Evolutionary conservation across 1,140 invertebrate species (phyloP).

Genomic region (Nebria ingens): DNA sequence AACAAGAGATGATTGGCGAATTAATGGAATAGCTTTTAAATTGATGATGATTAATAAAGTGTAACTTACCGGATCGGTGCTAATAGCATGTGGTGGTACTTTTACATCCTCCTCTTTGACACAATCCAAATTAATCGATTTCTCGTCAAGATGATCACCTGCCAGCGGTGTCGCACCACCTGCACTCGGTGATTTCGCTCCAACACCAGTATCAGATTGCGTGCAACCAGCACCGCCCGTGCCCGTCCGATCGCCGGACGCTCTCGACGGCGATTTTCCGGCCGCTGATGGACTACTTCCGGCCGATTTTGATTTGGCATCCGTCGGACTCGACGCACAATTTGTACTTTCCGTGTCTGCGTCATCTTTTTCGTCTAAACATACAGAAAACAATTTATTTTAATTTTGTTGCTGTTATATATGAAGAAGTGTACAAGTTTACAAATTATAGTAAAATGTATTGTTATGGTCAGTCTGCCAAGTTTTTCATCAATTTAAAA

Average conservation of each 20-base stretch:
- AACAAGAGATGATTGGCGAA: too few species aligned
- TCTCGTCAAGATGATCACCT: constrained; percentile 18
- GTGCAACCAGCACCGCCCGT: constrained; percentile 19
- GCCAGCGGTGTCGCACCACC: background rate
- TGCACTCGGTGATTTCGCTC: background rate
- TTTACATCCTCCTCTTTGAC: constrained; percentile 39
- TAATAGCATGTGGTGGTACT: constrained; percentile 41
- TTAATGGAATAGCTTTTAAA: too few species aligned
- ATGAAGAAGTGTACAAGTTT: too few species aligned
- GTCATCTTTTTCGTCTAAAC: constrained; percentile 45
- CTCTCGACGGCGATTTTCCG: constrained; percentile 21
- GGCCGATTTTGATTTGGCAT: constrained; percentile 21
- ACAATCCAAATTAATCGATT: constrained; percentile 19
- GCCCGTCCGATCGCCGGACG: constrained; percentile 17
- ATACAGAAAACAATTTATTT: constrained; percentile 15
- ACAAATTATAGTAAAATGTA: too few species aligned
- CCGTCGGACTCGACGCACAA: constrained; percentile 24
- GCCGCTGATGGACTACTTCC: constrained; percentile 18
- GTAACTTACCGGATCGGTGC: constrained; percentile 41
- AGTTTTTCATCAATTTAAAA: too few species aligned
- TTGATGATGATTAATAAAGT: too few species aligned
- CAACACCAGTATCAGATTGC: constrained; percentile 14
- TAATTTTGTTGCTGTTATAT: too few species aligned
- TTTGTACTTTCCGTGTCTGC: constrained; percentile 29
- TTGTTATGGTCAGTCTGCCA: too few species aligned